phyloP scores from a whole-genome alignment of 2,797 vertebrate species.

The Typhlichthys subterraneus region DNA sequence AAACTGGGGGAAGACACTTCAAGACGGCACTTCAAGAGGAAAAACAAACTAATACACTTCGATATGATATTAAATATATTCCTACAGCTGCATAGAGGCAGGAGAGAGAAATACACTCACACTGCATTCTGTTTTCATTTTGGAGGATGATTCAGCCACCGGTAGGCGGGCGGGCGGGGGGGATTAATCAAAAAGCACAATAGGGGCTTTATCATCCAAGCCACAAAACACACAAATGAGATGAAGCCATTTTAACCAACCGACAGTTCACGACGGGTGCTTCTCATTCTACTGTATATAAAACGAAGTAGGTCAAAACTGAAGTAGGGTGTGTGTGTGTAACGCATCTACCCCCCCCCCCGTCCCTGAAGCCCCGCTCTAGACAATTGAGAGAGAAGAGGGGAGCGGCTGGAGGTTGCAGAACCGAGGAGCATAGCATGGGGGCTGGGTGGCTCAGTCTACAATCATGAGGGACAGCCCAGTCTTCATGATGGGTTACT shows the following conservation, averaged over 20 bases:
- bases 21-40: neutral
- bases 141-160: neutral
- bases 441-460: slow-evolving; percentile 13
- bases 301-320: slow-evolving; percentile 40
- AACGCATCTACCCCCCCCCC: neutral
- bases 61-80: slow-evolving; percentile 14
- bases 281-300: slow-evolving; percentile 14
- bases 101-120: slow-evolving; percentile 11
- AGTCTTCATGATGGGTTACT: slow-evolving; percentile 27
- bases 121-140: slow-evolving; percentile 8
- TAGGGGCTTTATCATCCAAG: slow-evolving; percentile 4
- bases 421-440: neutral
- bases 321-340: neutral
- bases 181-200: neutral
- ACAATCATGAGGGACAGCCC: slow-evolving; percentile 17
- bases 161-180: no score
- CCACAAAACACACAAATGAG: neutral
- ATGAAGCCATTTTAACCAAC: neutral
- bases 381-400: slow-evolving; percentile 6
- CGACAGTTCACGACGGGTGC: slow-evolving; percentile 13
- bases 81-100: slow-evolving; percentile 28
- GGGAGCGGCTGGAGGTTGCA: slow-evolving; percentile 1
- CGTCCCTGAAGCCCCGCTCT: slow-evolving; percentile 1
- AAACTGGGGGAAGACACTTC: slow-evolving; percentile 13
- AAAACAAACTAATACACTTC: slow-evolving; percentile 21